Evolutionary conservation across 92 coral and sea anemone species (phyloP).

Genomic region (Paragorgia papillata): DNA sequence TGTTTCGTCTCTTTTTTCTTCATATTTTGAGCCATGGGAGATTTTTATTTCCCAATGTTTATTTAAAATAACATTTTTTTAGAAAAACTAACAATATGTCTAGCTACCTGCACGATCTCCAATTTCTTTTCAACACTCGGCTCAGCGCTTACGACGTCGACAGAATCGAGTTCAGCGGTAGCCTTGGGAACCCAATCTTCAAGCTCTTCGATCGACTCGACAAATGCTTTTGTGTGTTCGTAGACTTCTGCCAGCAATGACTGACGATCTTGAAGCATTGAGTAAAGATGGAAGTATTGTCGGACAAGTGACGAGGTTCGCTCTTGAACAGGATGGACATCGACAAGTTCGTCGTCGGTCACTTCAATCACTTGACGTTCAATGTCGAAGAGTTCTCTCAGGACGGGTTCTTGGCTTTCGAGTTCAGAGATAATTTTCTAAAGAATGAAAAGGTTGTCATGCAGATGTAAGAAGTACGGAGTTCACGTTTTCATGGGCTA

Average conservation of each 20-base stretch:
- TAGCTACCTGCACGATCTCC: slow-evolving; percentile 79
- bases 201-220: slow-evolving; percentile 67
- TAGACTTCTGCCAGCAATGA: slow-evolving; percentile 24
- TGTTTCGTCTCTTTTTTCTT: no score
- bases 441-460: background rate
- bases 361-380: slow-evolving; percentile 39
- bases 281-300: slow-evolving; percentile 27
- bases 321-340: slow-evolving; percentile 28
- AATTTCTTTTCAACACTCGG: slow-evolving; percentile 67
- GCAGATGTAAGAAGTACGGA: no score
- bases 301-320: slow-evolving; percentile 40
- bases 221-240: slow-evolving; percentile 79
- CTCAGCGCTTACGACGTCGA: slow-evolving; percentile 74
- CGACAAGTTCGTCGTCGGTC: slow-evolving; percentile 32
- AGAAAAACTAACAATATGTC: no score
- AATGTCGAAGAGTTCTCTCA: slow-evolving; percentile 34
- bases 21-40: no score
- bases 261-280: slow-evolving; percentile 34
- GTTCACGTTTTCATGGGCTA: no score
- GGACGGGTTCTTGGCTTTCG: slow-evolving; percentile 20
- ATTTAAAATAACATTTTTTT: no score
- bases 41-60: no score
- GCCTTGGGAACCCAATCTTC: slow-evolving; percentile 85
- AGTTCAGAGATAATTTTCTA: slow-evolving; percentile 13
- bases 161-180: slow-evolving; percentile 64